phyloP scores from a whole-genome alignment of 2,797 vertebrate species.

The Sebastes ruberrimus region DNA sequence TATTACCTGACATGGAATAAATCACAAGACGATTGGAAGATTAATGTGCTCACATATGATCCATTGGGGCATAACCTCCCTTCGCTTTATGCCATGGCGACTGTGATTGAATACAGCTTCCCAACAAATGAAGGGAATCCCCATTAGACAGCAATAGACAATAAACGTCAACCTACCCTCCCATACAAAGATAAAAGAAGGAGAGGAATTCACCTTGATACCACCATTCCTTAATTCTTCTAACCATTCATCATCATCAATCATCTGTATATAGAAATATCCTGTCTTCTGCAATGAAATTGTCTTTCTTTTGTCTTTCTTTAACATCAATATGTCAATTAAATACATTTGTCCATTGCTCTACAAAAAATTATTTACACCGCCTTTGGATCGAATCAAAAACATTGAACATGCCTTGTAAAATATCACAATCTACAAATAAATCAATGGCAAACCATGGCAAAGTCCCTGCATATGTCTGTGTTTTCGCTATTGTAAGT shows the following conservation, averaged over 20 bases:
- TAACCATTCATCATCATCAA: slow-evolving; percentile 6
- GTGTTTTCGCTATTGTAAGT: too few relatives aligned
- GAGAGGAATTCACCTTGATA: slow-evolving; percentile 19
- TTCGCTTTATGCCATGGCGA: slow-evolving; percentile 22
- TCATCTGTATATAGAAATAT: neutral
- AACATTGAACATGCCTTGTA: neutral
- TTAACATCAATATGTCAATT: neutral
- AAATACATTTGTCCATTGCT: neutral
- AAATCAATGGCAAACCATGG: neutral
- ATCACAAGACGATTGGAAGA: slow-evolving; percentile 35
- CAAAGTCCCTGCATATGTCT: neutral
- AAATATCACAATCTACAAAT: slow-evolving; percentile 3
- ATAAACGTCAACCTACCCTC: slow-evolving; percentile 44
- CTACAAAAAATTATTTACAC: neutral
- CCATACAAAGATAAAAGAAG: slow-evolving; percentile 46
- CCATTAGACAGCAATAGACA: slow-evolving; percentile 44
- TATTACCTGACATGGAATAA: slow-evolving; percentile 27
- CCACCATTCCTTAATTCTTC: neutral
- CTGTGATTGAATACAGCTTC: slow-evolving; percentile 44
- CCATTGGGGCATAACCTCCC: slow-evolving; percentile 26
- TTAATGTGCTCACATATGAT: slow-evolving; percentile 29
- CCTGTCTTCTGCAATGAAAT: neutral
- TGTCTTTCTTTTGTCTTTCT: neutral
- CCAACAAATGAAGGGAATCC: slow-evolving; percentile 54
- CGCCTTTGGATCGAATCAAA: neutral